Base-by-base conservation (phyloP, 2,797 vertebrate genomes). In the Delichon dasypus region DNA sequence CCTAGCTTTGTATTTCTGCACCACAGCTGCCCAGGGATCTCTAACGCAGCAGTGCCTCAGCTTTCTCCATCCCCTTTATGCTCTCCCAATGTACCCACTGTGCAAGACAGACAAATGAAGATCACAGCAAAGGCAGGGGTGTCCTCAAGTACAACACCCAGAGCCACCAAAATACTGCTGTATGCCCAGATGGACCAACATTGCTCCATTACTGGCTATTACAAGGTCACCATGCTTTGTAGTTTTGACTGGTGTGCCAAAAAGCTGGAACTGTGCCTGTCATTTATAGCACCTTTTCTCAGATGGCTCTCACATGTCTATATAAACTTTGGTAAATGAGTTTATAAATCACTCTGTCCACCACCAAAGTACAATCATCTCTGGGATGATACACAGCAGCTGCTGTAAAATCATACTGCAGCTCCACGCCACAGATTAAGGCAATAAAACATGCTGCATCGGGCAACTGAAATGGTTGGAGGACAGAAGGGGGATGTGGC, bases 281-380 rank as follows among this genome's bases (percentile, higher is more conserved):
- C 77, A 64, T 85, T 93, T 90, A 91, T 30, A 86, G 78, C 25
- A 70, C 36, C 27, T 86, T 91, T 79, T 64, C 91, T 94, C 79
- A 94, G 85, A 93, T 54, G 66, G 67, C 45, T 96, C 73, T 93
- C 60, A 91, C 42, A 36, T 32, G 53, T 88, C 85, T 95, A 88
- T 93, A 95, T 90, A 95, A 94, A 95, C 79, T 92, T 84, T 11
- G 71, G 88, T 45, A 94, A 93, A 94, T 79, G 71, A 95, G 70
- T 78, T 53, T 91, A 94, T 95, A 95, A 93, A 96, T 94, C 95
- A 95, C 79, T 60, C 60, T 72, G 76, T 70, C 71, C 77, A 88
- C 71, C 68, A 72, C 25, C 36, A 38, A 88, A 93, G 83, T 57
- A 91, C 89, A 90, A 29, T 38, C 42, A 84, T 87, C 82, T 81